Evolutionary conservation across 1,140 invertebrate genomes (phyloP).

Genomic region (Sitobion miscanthi): DNA sequence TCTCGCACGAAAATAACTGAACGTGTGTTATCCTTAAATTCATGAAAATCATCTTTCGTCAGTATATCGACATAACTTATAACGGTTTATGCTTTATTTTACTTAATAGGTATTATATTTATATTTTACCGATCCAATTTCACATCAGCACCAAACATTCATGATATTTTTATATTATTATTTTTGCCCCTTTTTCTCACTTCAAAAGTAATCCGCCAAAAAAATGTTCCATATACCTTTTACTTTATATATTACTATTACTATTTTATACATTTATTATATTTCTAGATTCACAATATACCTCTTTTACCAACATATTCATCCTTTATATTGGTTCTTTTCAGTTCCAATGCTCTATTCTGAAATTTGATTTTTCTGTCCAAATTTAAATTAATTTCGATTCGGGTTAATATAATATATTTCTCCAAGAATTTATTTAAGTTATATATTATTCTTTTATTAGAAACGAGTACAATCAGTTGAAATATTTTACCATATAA

Average conservation of each 20-base stretch:
- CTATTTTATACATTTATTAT: neutral
- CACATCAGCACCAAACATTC: neutral
- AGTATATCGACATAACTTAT: neutral
- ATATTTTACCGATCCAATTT: neutral
- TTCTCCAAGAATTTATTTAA: neutral
- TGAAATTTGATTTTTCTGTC: neutral
- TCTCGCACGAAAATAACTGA: neutral
- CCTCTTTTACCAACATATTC: neutral
- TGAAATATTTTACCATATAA: neutral
- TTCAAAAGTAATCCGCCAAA: slow-evolving; percentile 5
- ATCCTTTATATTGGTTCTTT: neutral
- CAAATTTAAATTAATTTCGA: neutral
- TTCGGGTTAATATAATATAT: neutral
- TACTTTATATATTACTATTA: neutral
- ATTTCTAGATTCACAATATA: neutral
- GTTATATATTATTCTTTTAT: neutral
- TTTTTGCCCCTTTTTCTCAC: neutral
- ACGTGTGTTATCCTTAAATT: neutral
- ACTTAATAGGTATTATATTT: neutral
- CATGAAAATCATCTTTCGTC: no score
- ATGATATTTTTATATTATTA: neutral
- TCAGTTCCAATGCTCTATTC: neutral
- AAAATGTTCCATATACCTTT: neutral
- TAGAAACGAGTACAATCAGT: neutral
- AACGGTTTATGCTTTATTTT: neutral